These are phyloP conservation scores for Alouatta palliata DNA, from an alignment of 2,113 vertebrate genomes.

Conservation along the genomic window DNA sequence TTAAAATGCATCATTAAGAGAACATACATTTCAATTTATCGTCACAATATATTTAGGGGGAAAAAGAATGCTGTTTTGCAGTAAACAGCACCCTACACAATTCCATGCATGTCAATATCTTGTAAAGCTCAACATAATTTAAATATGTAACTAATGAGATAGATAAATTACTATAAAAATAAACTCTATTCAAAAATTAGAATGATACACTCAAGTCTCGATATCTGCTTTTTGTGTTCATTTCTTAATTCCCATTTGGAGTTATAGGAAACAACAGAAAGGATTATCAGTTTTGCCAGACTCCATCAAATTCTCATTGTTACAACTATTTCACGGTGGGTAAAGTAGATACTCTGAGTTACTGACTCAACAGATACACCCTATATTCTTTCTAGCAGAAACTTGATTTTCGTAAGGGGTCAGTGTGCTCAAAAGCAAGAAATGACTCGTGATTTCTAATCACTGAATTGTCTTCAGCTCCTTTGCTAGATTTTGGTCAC, in stretches of 20 bases:
- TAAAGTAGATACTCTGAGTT: not conserved
- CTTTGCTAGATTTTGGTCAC: not conserved
- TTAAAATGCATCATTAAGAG: not conserved
- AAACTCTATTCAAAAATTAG: not conserved
- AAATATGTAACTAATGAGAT: not conserved
- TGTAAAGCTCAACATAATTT: not conserved
- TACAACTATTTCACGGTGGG: not conserved
- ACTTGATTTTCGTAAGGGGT: not conserved
- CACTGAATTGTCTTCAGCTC: not conserved
- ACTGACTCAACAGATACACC: not conserved
- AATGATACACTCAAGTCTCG: not conserved
- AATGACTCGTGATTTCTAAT: not conserved
- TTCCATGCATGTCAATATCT: not conserved
- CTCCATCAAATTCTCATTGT: not conserved
- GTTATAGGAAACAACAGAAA: not conserved
- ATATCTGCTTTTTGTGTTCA: not conserved
- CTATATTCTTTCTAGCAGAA: not conserved
- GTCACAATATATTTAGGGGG: not conserved
- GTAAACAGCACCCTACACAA: not conserved
- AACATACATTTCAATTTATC: not conserved
- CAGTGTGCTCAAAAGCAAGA: not conserved
- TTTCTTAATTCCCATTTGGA: not conserved
- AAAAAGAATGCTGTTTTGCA: not conserved
- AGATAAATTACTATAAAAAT: not conserved
- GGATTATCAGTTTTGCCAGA: not conserved